A percentile compares a stretch with the other conserved stretches of the same genome.
Evolutionary conservation across 1,140 invertebrate species (phyloP).

Genomic region (Mizuhopecten yessoensis): DNA sequence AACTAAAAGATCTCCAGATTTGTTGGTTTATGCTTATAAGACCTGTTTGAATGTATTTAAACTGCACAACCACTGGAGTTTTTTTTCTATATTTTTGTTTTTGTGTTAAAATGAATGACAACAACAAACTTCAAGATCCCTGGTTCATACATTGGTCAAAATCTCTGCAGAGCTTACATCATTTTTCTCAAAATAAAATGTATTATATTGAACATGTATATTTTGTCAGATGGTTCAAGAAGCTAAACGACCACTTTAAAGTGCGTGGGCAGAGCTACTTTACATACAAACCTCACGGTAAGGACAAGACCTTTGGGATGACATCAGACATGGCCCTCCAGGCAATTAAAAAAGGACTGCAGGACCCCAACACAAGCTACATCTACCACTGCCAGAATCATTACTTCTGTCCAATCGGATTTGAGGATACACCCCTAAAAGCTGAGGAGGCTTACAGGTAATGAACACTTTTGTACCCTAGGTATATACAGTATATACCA

Average conservation of each 20-base stretch:
- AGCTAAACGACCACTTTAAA: slow-evolving; percentile 78
- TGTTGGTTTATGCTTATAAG: too few relatives aligned
- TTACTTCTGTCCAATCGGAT: slow-evolving; percentile 82
- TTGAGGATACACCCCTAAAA: slow-evolving; percentile 75
- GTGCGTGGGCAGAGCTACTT: slow-evolving; percentile 75
- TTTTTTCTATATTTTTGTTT: too few relatives aligned
- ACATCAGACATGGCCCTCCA: slow-evolving; percentile 74
- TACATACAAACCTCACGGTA: slow-evolving; percentile 79
- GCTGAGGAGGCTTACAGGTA: slow-evolving; percentile 78
- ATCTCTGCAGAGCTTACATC: too few relatives aligned
- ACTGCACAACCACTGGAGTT: too few relatives aligned
- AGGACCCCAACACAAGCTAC: slow-evolving; percentile 72
- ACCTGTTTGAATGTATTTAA: too few relatives aligned
- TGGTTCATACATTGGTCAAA: too few relatives aligned
- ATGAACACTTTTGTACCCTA: too few relatives aligned
- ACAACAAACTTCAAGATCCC: too few relatives aligned
- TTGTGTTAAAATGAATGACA: too few relatives aligned
- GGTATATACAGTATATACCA: too few relatives aligned
- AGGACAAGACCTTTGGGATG: slow-evolving; percentile 73
- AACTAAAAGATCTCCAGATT: too few relatives aligned
- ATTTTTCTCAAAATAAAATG: too few relatives aligned
- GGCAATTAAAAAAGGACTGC: slow-evolving; percentile 74
- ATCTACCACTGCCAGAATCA: slow-evolving; percentile 83
- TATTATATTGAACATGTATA: background rate
- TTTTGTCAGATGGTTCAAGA: slow-evolving; percentile 77